Conservation (phyloP, 1,140 invertebrate species). For the Eriocheir sinensis region DNA sequence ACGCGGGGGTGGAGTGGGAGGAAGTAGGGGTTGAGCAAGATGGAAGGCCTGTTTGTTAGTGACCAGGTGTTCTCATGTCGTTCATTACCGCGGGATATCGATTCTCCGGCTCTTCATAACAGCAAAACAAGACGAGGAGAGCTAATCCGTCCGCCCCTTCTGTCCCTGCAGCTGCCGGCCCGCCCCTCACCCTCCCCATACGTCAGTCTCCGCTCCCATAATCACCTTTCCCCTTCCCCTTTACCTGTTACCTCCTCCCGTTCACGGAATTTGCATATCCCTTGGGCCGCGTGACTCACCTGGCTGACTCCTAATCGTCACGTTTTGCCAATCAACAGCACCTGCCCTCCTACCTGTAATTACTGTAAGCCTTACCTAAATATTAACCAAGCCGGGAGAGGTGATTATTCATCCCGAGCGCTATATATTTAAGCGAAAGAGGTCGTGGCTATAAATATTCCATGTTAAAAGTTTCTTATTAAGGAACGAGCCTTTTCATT, state of each 20-base stretch:
- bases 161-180: background rate
- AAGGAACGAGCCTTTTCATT: background rate
- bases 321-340: background rate
- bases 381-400: background rate
- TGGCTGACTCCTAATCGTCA: slow-evolving; percentile 18
- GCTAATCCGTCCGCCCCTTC: background rate
- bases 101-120: background rate
- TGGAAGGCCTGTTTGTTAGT: background rate
- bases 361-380: background rate
- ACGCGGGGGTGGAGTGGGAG: no score
- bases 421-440: no score
- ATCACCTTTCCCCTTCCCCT: background rate
- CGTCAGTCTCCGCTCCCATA: background rate
- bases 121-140: background rate
- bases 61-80: slow-evolving; percentile 19
- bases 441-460: background rate
- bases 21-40: background rate
- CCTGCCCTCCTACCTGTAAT: background rate
- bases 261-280: background rate
- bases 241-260: background rate
- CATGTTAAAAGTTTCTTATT: background rate
- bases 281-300: background rate
- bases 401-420: background rate
- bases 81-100: background rate
- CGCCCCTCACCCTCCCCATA: background rate